A percentile compares a stretch with the other conserved stretches of the same genome.
Conservation (phyloP, 2,888 invertebrate genomes). For the Polylopha cassiicola region DNA sequence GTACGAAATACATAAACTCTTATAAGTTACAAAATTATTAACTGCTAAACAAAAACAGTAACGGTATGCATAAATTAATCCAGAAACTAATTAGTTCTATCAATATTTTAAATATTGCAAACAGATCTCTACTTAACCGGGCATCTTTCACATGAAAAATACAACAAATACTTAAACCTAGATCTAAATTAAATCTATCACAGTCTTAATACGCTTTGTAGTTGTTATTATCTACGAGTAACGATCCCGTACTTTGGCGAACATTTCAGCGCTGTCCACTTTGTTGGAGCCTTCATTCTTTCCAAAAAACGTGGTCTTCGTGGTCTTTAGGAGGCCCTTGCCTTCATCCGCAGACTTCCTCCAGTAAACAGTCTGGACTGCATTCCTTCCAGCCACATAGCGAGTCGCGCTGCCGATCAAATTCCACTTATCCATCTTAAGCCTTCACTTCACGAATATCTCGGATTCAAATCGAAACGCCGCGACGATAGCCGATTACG, state of each 20-base stretch:
- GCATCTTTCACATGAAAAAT: conserved; percentile 2
- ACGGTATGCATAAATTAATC: no score
- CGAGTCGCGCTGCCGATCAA: conserved; percentile 84
- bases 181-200: conserved; percentile 24
- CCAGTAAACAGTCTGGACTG: conserved; percentile 88
- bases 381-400: conserved; percentile 84
- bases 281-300: conserved; percentile 67
- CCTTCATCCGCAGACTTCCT: conserved; percentile 71
- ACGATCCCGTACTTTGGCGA: conserved; percentile 60
- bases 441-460: conserved; percentile 9
- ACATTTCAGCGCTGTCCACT: conserved; percentile 67
- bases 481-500: conserved; percentile 12
- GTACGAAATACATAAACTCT: no score
- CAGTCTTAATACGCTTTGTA: conserved; percentile 23
- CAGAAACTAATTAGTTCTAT: no score
- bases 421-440: conserved; percentile 66
- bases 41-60: no score
- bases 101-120: no score
- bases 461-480: conserved; percentile 19
- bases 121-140: no score
- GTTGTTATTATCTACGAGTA: conserved; percentile 41
- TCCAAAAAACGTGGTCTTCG: conserved; percentile 77
- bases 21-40: no score
- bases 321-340: conserved; percentile 74
- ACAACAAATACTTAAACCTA: background rate